Evolutionary conservation across 2,113 vertebrate genomes (phyloP), one percentile per base, ranked within the genome.

Genomic region (Ctenomys sociabilis): DNA sequence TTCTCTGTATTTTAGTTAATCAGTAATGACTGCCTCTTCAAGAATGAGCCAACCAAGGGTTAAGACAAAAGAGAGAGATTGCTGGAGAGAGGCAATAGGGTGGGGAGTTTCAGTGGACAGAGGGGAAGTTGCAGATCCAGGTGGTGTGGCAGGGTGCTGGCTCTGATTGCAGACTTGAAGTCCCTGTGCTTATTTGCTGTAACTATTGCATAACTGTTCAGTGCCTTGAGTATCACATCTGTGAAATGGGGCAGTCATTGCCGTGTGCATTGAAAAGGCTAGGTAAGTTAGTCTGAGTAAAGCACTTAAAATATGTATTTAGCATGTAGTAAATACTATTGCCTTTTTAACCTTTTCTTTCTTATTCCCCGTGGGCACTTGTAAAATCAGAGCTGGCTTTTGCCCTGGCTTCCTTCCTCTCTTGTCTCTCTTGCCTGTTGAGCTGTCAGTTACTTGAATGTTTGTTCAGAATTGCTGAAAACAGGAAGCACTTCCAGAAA

Each of bases 121-220:
- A 73, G n/a, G 4, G 11, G 73, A 68, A 82, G 35, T 49, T 13
- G 7, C 14, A 10, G 49, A 24, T 54, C 59, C 3, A 9, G n/a
- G 61, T 3, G 1, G 12, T 5, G 3, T 2, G 57, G 45, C 66
- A 0, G 2, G 49, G 37, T 0, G 2, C 24, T 3, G 3, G 40
- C 8, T 75, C 72, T 43, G 30, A 52, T 28, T 11, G 28, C 2
- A 40, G 21, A 0, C 24, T 7, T 30, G 5, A 63, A 1, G 11
- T 40, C 80, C 37, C 0, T 19, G 28, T 0, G 0, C 45, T 63
- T 32, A 1, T 10, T 32, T 5, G 0, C 43, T 66, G 0, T 43
- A 77, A 40, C 12, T 11, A 1, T 28, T 26, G 1, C 8, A 7
- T 24, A 43, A 28, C 5, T 0, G 0, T 75, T 84, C 14, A 0